Conservation (phyloP, 2,113 vertebrate genomes). For the Passer montanus region DNA sequence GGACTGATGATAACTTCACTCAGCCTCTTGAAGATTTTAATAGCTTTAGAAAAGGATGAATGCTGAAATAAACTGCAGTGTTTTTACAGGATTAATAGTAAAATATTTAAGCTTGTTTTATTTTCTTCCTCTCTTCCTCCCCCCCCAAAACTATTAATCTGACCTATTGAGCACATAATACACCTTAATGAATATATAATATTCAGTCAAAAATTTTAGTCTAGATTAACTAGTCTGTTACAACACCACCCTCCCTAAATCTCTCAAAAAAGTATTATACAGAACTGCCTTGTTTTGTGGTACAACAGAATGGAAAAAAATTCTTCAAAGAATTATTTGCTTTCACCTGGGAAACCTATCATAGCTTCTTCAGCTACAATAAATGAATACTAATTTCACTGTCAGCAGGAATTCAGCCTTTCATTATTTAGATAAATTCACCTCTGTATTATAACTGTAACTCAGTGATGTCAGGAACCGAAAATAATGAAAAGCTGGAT, state of each 20-base stretch:
- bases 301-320: neutral
- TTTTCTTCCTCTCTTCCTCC: neutral
- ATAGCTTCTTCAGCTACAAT: neutral
- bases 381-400: constrained; percentile 46
- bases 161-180: neutral
- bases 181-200: neutral
- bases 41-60: neutral
- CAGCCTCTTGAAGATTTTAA: neutral
- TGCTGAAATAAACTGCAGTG: neutral
- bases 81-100: neutral
- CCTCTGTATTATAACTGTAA: constrained; percentile 2
- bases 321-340: neutral
- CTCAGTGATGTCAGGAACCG: constrained; percentile 7
- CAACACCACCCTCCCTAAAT: accelerated
- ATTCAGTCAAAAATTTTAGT: neutral
- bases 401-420: constrained; percentile 43
- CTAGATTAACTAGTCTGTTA: neutral
- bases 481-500: constrained; percentile 47
- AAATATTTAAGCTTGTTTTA: neutral
- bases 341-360: constrained; percentile 9
- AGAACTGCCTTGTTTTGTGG: neutral
- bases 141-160: neutral
- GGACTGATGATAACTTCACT: neutral
- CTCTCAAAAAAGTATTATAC: neutral
- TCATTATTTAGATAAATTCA: constrained; percentile 45